phyloP scores from a whole-genome alignment of 2,113 vertebrate genomes.

The Oophaga pumilio region DNA sequence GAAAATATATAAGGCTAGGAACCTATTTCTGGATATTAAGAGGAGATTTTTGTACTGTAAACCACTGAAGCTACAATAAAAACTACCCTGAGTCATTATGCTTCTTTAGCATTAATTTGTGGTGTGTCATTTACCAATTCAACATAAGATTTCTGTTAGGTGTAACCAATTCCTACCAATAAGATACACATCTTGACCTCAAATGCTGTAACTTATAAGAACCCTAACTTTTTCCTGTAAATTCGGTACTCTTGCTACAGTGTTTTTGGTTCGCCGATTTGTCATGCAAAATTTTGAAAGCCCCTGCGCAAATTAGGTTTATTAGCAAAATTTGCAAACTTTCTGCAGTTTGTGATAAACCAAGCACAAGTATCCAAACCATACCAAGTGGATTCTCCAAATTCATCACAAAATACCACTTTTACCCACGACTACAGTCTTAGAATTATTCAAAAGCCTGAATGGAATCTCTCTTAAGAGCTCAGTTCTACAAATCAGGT shows the following conservation, averaged over 20 bases:
- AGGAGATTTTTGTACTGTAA: background rate
- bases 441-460: too few species aligned
- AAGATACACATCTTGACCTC: constrained; percentile 28
- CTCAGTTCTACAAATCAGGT: too few species aligned
- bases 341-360: too few species aligned
- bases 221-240: constrained; percentile 29
- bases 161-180: constrained; percentile 11
- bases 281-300: background rate
- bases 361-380: too few species aligned
- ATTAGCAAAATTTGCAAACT: too few species aligned
- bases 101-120: background rate
- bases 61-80: background rate
- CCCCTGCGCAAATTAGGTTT: background rate
- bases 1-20: background rate
- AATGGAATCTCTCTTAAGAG: too few species aligned
- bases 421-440: too few species aligned
- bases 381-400: too few species aligned
- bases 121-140: background rate
- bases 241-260: background rate
- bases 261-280: background rate
- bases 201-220: constrained; percentile 13
- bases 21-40: too few species aligned
- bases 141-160: background rate
- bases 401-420: too few species aligned
- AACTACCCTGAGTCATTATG: constrained; percentile 8